Evolutionary conservation across 2,113 vertebrate genomes (phyloP), one percentile per base, ranked within the genome.

Genomic region (Passer domesticus): DNA sequence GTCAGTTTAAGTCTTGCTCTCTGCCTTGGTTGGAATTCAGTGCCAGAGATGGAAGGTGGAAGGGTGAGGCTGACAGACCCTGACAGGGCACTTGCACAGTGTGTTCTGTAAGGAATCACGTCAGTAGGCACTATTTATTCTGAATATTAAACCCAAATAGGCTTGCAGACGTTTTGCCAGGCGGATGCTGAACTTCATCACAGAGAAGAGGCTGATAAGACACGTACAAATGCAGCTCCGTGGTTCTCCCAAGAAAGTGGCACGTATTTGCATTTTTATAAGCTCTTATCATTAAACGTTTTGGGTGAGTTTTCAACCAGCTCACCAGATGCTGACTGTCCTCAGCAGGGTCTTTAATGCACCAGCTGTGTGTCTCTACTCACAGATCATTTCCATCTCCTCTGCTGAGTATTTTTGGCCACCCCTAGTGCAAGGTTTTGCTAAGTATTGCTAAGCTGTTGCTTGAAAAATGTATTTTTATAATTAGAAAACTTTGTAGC

Each of bases 141-240:
- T 25, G 19, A 55, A 64, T 58, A 56, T 44, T 31, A 59, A 79
- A 10, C 56, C 15, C 50, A 52, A 27, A 35, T 16, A 24, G 9
- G 35, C 73, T 21, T 75, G 17, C 44, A 75, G 43, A 35, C 35
- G 11, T 23, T 50, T 70, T 33, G 10, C 49, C 23, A 21, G 55
- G 37, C 11, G 4, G 69, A 31, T 50, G 56, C n/a, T 46, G n/a
- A 82, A 20, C 44, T 44, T 39, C n/a, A 59, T 74, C 49, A 5
- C n/a, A 55, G 39, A 44, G 35, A 50, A 31, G 47, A 53, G 52
- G 25, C 44, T 63, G 56, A 22, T 81, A 58, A 78, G 39, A 62
- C n/a, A 18, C 2, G 0, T 27, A 53, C 13, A 46, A 50, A 72
- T 30, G 47, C 63, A 23, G 4, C 12, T 28, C 7, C 0, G 0